Conservation (phyloP, 1,140 invertebrate genomes). For the Drosophila azteca region DNA sequence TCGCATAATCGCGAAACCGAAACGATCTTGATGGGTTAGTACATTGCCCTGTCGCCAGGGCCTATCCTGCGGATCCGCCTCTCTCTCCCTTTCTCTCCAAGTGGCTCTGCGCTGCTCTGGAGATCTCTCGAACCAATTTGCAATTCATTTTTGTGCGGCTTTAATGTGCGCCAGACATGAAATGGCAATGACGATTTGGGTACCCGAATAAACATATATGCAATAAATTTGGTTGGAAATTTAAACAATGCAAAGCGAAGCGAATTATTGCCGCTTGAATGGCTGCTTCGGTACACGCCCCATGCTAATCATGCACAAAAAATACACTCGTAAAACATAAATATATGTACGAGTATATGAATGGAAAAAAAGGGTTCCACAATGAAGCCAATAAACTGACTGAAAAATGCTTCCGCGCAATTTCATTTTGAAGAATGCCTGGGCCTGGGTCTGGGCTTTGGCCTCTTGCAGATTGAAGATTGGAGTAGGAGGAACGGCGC, state of each 20-base stretch:
- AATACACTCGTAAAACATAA: slow-evolving; percentile 36
- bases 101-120: slow-evolving; percentile 15
- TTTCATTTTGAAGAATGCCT: slow-evolving; percentile 59
- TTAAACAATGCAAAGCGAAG: slow-evolving; percentile 73
- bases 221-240: slow-evolving; percentile 69
- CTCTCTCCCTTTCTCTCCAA: not conserved
- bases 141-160: slow-evolving; percentile 47
- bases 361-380: slow-evolving; percentile 59
- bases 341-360: slow-evolving; percentile 20
- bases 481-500: slow-evolving; percentile 38
- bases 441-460: not conserved
- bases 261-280: slow-evolving; percentile 74
- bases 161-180: slow-evolving; percentile 61
- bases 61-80: slow-evolving; percentile 12
- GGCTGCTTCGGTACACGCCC: slow-evolving; percentile 62
- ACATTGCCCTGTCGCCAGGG: not conserved
- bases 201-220: slow-evolving; percentile 41
- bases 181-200: slow-evolving; percentile 43
- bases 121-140: slow-evolving; percentile 60
- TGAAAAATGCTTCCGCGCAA: slow-evolving; percentile 73
- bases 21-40: slow-evolving; percentile 67
- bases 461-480: not conserved
- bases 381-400: slow-evolving; percentile 77
- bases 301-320: slow-evolving; percentile 60
- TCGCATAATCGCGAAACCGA: slow-evolving; percentile 37